These are phyloP conservation scores for Phrynosoma platyrhinos DNA, from an alignment of 2,113 vertebrate species.

Conservation along the genomic window DNA sequence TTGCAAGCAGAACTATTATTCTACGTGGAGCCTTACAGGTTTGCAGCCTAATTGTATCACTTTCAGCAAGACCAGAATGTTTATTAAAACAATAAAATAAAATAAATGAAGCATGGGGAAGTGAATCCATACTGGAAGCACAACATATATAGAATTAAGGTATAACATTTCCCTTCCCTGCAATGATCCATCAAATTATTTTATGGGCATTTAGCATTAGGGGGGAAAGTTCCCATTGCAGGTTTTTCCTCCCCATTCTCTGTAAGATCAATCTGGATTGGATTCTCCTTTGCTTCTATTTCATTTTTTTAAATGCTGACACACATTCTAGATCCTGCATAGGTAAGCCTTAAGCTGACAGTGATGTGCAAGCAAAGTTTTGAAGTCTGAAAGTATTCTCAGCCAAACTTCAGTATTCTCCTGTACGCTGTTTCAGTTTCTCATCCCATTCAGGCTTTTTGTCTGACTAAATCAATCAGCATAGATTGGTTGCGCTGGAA, in stretches of 20 bases:
- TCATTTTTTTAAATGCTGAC: constrained; percentile 1
- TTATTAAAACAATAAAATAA: no score
- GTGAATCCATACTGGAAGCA: no score
- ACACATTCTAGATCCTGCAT: neutral
- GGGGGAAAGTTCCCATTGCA: neutral
- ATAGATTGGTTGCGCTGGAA: constrained; percentile 53
- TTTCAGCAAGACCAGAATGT: no score
- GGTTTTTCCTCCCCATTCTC: neutral
- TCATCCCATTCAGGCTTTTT: constrained; percentile 54
- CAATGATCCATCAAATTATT: no score
- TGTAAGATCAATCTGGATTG: neutral
- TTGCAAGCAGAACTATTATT: no score
- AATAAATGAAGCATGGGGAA: no score
- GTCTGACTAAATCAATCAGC: constrained; percentile 25
- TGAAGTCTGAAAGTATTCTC: constrained; percentile 41
- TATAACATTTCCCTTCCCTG: no score
- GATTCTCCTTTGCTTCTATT: neutral
- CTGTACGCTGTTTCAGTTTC: constrained; percentile 44
- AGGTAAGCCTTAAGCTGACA: constrained; percentile 5
- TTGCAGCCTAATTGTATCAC: no score
- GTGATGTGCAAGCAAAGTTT: constrained; percentile 38
- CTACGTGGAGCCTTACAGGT: no score
- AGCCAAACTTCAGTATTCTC: constrained; percentile 38
- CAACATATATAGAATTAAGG: no score
- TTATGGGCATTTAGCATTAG: no score